Conservation (phyloP, 30 jellyfish, hydroid and myxozoan species). For the Phacellophora camtschatica region DNA sequence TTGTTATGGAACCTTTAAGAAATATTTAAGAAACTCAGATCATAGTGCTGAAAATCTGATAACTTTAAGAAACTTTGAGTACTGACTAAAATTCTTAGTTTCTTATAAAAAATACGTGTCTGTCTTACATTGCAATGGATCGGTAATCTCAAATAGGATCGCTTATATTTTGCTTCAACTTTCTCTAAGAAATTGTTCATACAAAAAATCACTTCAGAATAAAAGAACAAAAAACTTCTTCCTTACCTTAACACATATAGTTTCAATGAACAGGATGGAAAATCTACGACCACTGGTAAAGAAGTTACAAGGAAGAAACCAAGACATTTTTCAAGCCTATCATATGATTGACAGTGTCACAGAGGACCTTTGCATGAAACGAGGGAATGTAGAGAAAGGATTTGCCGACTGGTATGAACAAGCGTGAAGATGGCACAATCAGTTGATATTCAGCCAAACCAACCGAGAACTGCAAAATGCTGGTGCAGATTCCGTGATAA, state of each 20-base stretch:
- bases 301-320: constrained; percentile 6
- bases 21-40: too few relatives aligned
- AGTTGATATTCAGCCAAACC: too few relatives aligned
- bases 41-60: too few relatives aligned
- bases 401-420: constrained; percentile 9
- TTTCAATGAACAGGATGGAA: background rate
- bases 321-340: constrained; percentile 4
- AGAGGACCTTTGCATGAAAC: background rate
- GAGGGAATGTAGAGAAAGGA: background rate
- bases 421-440: constrained; percentile 19
- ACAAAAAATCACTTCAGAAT: background rate
- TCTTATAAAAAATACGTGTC: too few relatives aligned
- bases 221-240: background rate
- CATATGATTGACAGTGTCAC: constrained; percentile 6
- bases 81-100: too few relatives aligned
- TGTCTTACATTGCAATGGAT: too few relatives aligned
- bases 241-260: background rate
- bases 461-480: background rate
- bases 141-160: too few relatives aligned
- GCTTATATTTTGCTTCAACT: too few relatives aligned
- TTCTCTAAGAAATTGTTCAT: background rate
- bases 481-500: background rate
- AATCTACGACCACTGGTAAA: background rate
- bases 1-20: too few relatives aligned
- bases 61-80: too few relatives aligned